Evolutionary conservation across 1,140 invertebrate genomes (phyloP), one percentile per base, ranked within the genome.

Genomic region (Sinonovacula constricta): DNA sequence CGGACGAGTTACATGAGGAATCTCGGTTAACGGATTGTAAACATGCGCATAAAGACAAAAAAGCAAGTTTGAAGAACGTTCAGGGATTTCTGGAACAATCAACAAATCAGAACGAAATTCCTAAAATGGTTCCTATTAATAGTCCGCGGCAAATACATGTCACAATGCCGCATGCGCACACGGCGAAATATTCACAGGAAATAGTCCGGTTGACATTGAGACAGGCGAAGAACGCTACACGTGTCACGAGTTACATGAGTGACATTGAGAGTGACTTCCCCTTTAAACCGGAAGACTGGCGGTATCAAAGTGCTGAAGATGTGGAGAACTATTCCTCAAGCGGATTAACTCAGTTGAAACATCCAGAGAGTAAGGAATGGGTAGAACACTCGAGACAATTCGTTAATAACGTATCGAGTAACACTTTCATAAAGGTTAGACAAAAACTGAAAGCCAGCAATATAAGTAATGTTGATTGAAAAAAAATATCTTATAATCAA

Each of bases 161-260:
- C 15, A 84, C 53, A 54, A 45, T 84, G 72, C 83, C 83, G 5
- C 71, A 80, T 24, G 80, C 80, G 56, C 39, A 34, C 18, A 78
- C 69, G 34, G 70, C 54, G 39, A 59, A 18, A n/a, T 63, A 78
- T n/a, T 80, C 69, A 14, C 69, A 81, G 30, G 80, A 81, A 34
- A 81, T 84, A 24, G 75, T 78, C 2, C 74, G 71, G 54, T 34
- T 84, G 24, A 80, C 80, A 26, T 56, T 84, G 12, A 76, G 83
- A 24, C 78, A 84, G 22, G 83, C 81, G 24, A 84, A 82, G 39
- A 71, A 79, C 54, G 63, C 78, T 10, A 80, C 83, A 7, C 66
- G 78, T 3, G 65, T 79, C 12, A 71, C 67, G 15, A 84, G 78
- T 51, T 84, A 84, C 45, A 84, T 84, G 83, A 68, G 60, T 74